Base-by-base conservation (phyloP, 92 coral and sea anemone species). In the Epizoanthus stellaris region DNA sequence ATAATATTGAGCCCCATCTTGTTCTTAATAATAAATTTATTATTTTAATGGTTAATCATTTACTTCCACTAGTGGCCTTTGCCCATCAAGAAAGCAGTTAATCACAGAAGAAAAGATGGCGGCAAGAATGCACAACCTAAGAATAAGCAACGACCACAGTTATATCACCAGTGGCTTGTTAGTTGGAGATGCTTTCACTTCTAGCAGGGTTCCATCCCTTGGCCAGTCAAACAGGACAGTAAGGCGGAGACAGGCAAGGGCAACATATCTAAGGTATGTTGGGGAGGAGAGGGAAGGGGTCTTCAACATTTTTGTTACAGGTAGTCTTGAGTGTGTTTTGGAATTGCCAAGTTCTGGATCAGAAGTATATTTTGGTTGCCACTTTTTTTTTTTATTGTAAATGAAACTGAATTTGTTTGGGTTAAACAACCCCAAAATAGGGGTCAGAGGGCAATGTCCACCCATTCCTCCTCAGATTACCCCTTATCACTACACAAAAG, bases 71-170 rank as follows among this genome's bases (percentile, higher is more conserved):
- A 75, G 66, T 19, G 17, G 21, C 38, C 64, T 62, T 58, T 42
- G 92, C 58, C 93, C 94, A 61, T 82, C 95, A 66, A 81, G 88
- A 47, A 97, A 97, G 81, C 95, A 90, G 53, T 85, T 85, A 21
- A 87, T 97, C 20, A 92, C 98, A 23, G 99, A 95, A 59, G 98
- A 94, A 75, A 91, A 86, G 85, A 97, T 97, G 99, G 98, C 99
- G 10, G 98, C 98, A 83, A 91, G 91, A 84, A 94, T 97, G 98
- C 92, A 97, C 90, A 93, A 93, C 69, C 88, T 97, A 57, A 80
- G 89, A 73, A 97, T 97, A 61, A 95, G 95, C 70, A 95, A 72
- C 76, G 97, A 97, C 84, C 97, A 92, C 82, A 89, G 68, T 62
- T 93, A 95, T 75, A 82, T 84, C 57, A 65, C 85, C 5, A 97